Evolutionary conservation across 2,113 vertebrate species (phyloP), one percentile per base, ranked within the genome.

Genomic region (Sciurus niger): DNA sequence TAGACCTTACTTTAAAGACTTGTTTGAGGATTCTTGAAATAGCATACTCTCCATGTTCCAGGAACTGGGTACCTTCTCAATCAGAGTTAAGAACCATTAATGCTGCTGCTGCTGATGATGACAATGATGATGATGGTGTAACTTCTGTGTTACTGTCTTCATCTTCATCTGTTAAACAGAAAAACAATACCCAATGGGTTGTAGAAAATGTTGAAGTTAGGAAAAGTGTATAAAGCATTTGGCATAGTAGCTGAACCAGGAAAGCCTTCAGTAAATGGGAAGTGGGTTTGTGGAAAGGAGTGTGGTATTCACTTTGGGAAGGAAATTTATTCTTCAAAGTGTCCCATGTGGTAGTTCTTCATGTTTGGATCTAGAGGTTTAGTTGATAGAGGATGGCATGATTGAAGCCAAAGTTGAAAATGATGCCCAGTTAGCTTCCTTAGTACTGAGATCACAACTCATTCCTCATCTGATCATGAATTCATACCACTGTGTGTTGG

Each of bases 401-500:
- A 79, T 32, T n/a, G 46, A 88, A 51, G 16, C 16, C 70, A 46
- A 70, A 6, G 8, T 22, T 70, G 18, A 88, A n/a, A 55, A 2
- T 63, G 11, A 51, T 3, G 6, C 37, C 65, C 32, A 30, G 17
- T 34, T 9, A 25, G 1, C 14, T 18, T 55, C 43, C 17, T 89
- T 72, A 82, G n/a, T 51, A 40, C 37, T 43, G 0, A 73, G 48
- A 40, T 18, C 22, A 8, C 16, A 67, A 34, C 9, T 14, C 20
- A n/a, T 28, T 22, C 32, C 25, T 46, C 13, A 37, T 2, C 2
- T 11, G 20, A 17, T 37, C 16, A 5, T 17, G 53, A 58, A 60
- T 67, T 40, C 2, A 4, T 14, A 48, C 1, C 34, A 5, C 72
- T 14, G 10, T 12, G 20, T 5, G 0, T 10, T 14, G 13, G 63